These are phyloP conservation scores for Micrastur ruficollis DNA, from an alignment of 2,797 vertebrate genomes.

Conservation along the genomic window DNA sequence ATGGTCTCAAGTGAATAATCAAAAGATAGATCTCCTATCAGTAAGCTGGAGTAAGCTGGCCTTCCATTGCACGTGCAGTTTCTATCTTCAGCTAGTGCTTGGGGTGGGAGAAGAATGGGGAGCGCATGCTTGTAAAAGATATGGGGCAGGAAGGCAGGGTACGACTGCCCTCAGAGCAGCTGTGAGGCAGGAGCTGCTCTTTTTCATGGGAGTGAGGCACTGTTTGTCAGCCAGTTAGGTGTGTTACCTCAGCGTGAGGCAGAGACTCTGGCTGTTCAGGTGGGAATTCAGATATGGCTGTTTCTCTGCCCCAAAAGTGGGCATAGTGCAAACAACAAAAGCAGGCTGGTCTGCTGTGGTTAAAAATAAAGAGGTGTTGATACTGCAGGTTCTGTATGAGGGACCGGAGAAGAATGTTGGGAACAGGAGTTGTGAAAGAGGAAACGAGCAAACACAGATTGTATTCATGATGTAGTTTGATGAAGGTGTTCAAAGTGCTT, in stretches of 20 bases:
- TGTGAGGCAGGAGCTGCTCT: not conserved
- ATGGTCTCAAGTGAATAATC: not conserved
- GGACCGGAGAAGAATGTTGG: not conserved
- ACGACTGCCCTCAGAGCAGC: accelerated
- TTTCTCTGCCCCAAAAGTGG: not conserved
- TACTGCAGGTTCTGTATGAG: not conserved
- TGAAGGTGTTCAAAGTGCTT: not conserved
- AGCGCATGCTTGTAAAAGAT: not conserved
- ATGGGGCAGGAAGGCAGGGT: not conserved
- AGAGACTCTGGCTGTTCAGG: not conserved
- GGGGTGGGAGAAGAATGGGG: not conserved
- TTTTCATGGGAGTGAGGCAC: not conserved
- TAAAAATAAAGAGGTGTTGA: not conserved
- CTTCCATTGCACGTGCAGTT: not conserved
- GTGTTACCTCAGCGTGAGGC: not conserved
- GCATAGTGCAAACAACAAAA: not conserved
- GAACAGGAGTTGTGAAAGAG: not conserved
- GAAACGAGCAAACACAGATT: not conserved
- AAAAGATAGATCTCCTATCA: not conserved
- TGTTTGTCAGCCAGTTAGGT: not conserved
- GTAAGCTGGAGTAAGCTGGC: not conserved
- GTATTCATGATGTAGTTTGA: not conserved
- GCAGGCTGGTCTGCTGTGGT: not conserved
- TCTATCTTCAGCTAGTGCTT: not conserved
- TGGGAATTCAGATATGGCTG: not conserved